phyloP scores from a whole-genome alignment of 2,113 vertebrate species.

The Notiomystis cincta region DNA sequence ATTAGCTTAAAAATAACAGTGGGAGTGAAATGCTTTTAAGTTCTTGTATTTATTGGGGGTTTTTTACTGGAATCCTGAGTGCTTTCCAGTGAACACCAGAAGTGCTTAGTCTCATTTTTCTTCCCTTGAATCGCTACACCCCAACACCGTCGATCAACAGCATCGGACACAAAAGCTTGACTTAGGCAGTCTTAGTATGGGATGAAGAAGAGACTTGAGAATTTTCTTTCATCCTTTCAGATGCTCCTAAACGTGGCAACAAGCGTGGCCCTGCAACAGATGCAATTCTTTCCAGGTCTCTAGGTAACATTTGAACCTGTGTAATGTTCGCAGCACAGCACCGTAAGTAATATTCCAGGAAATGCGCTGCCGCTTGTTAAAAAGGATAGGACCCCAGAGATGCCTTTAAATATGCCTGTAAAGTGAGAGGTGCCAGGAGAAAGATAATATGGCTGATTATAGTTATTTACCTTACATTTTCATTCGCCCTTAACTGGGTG shows the following conservation, averaged over 20 bases:
- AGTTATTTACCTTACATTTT: slow-evolving; percentile 88
- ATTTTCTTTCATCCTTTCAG: slow-evolving; percentile 61
- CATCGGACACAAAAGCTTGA: slow-evolving; percentile 3
- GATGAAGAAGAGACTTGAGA: background rate
- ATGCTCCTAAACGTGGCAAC: slow-evolving; percentile 59
- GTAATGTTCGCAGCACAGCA: slow-evolving; percentile 74
- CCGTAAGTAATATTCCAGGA: slow-evolving; percentile 80
- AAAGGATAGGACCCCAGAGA: slow-evolving; percentile 82
- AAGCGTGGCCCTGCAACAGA: slow-evolving; percentile 65
- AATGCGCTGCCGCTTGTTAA: slow-evolving; percentile 77
- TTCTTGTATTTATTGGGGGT: background rate
- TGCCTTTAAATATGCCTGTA: slow-evolving; percentile 83
- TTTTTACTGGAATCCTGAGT: background rate
- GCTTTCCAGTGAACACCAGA: background rate
- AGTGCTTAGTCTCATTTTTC: background rate
- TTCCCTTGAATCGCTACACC: slow-evolving; percentile 2
- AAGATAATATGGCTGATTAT: slow-evolving; percentile 86
- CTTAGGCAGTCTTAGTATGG: slow-evolving; percentile 4
- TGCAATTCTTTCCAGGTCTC: slow-evolving; percentile 71
- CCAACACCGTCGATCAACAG: slow-evolving; percentile 6
- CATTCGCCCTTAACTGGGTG: slow-evolving; percentile 84
- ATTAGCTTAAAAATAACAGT: background rate
- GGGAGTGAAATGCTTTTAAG: background rate
- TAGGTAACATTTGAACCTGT: slow-evolving; percentile 82
- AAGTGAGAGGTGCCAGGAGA: slow-evolving; percentile 83